Evolutionary conservation across 2,888 invertebrate genomes (phyloP), one percentile per base, ranked within the genome.

Genomic region (Mimumesa dahlbomi): DNA sequence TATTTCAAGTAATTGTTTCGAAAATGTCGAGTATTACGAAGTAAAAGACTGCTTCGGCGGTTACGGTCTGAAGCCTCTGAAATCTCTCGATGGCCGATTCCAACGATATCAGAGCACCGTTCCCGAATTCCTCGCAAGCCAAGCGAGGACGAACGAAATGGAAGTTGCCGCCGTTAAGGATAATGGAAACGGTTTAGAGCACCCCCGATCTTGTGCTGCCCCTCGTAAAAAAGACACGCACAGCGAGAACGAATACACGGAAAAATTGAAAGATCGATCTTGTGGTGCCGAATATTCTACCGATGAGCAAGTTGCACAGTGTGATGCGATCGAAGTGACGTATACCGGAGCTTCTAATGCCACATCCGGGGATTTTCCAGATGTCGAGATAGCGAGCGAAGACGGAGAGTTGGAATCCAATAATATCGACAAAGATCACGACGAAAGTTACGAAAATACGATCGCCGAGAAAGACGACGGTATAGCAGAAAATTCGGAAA

Each of bases 1-100:
- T 0, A 16, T 56, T 18, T 40, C 74, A 0, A 46, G 31, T n/a
- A 53, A 67, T 42, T 53, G 67, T 43, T 71, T 76, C 42, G 75
- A 79, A 13, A 82, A 74, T 18, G 59, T 80, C 16, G 80, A 82
- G 21, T 75, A 77, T 67, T 75, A 74, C 68, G 74, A 81, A 52
- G 67, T 77, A 6, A 67, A 52, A 38, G 79, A 76, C 43, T 73
- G 61, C 40, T 34, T 18, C 11, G 77, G 64, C 29, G 79, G 75
- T 38, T 79, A 74, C 52, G 72, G 53, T 7, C 21, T 76, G 16
- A 73, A 45, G 63, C 68, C 64, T 11, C 6, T 74, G 53, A 34
- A 59, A 58, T 73, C 69, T 38, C 54, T 72, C 71, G 65, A 56
- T 7, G 45, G 46, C n/a, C 53, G 43, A 31, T 56, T 19, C 34